Conservation (phyloP, 1,140 invertebrate genomes). For the Drosophila kohkoa region DNA sequence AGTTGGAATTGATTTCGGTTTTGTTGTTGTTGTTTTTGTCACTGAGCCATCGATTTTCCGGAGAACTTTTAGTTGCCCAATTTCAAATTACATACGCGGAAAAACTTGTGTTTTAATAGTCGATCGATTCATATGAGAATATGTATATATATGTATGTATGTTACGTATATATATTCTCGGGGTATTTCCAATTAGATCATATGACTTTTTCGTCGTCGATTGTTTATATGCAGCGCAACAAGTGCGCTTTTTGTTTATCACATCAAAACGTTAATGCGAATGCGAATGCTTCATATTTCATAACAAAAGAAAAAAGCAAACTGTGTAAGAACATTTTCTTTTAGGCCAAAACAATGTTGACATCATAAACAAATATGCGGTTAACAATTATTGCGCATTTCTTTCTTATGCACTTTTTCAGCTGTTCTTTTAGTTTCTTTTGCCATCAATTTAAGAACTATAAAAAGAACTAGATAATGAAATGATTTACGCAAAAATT, state of each 20-base stretch:
- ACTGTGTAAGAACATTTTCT: no score
- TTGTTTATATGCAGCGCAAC: neutral
- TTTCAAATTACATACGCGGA: slow-evolving; percentile 24
- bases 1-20: neutral
- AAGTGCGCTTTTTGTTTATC: slow-evolving; percentile 5
- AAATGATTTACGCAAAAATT: no score
- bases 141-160: neutral
- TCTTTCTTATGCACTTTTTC: no score
- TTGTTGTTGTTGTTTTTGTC: slow-evolving; percentile 9
- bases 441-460: no score
- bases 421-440: no score
- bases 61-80: slow-evolving; percentile 26
- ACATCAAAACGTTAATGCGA: neutral
- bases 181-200: slow-evolving; percentile 12
- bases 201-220: neutral
- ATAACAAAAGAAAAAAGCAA: neutral
- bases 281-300: neutral
- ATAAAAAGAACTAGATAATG: no score
- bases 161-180: neutral
- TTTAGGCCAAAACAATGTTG: no score
- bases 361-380: no score
- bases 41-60: neutral
- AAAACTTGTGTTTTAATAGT: neutral
- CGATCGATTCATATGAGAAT: neutral
- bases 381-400: no score